Evolutionary conservation across 2,888 invertebrate genomes (phyloP), one percentile per base, ranked within the genome.

Genomic region (Atethmia centrago): DNA sequence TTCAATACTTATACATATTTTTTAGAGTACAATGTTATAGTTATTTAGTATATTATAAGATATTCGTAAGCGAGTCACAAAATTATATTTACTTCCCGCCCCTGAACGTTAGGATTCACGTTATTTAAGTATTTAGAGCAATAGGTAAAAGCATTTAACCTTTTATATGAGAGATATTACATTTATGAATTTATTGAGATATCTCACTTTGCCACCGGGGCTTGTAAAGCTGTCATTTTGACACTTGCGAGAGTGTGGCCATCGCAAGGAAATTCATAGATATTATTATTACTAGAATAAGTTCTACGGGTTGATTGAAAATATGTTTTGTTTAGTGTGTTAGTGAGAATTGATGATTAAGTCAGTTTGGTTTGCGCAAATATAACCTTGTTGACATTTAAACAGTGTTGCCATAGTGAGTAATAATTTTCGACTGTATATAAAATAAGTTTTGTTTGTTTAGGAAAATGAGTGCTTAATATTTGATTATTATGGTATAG

Each of bases 21-120:
- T 96, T 95, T 95, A 96, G 96, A 96, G 96, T 96, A 96, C 95
- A 96, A 96, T 96, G 95, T 96, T 96, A 96, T 95, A 95, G 95
- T 95, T 95, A 95, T 95, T 94, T 96, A 95, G 95, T 95, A 93
- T 94, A 93, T 92, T 87, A 91, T 95, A 95, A 95, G 95, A 88
- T 94, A 94, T 88, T 92, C 90, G 88, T 96, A 96, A 96, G 95
- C 92, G 94, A 95, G 93, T 95, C 96, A 96, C 96, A 96, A 95
- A 94, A 93, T 92, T 94, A 96, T 96, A 96, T 96, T 96, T 96
- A 95, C 95, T 95, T 95, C 94, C 94, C 86, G 86, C 88, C 87
- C 92, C 90, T 90, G 77, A 92, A 91, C 89, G 88, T 93, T 95
- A 95, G 95, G 92, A 88, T 92, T 94, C 95, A 95, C 95, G 89